phyloP scores from a whole-genome alignment of 92 coral and sea anemone species.

The Paramuricea clavata region DNA sequence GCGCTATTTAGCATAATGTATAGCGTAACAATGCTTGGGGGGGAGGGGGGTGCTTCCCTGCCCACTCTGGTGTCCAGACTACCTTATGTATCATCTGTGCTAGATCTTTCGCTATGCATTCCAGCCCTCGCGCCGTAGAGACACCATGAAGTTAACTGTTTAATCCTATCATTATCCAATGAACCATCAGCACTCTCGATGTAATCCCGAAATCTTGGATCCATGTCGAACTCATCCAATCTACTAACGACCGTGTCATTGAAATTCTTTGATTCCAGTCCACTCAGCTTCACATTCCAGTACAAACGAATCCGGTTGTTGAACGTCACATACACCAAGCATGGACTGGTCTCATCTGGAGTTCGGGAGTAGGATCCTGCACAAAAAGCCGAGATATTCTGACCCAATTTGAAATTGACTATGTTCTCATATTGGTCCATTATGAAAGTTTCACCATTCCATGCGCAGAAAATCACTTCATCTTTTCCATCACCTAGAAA shows the following conservation, averaged over 20 bases:
- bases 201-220: conserved; percentile 7
- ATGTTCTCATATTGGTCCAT: conserved; percentile 84
- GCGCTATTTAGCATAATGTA: no score
- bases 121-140: no score
- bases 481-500: conserved; percentile 76
- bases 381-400: conserved; percentile 86
- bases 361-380: conserved; percentile 80
- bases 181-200: conserved; percentile 34
- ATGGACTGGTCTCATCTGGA: conserved; percentile 75
- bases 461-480: conserved; percentile 81
- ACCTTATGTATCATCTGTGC: no score
- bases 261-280: conserved; percentile 73
- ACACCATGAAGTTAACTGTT: conserved; percentile 67
- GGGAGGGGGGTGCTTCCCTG: no score
- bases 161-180: conserved; percentile 59
- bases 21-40: no score
- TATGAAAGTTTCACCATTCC: conserved; percentile 88
- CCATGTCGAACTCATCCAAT: conserved; percentile 7
- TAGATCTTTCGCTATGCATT: no score
- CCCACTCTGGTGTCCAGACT: no score
- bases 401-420: conserved; percentile 83
- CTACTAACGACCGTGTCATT: conserved; percentile 58
- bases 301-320: conserved; percentile 82
- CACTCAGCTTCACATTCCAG: conserved; percentile 74
- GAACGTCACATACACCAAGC: conserved; percentile 91